Evolutionary conservation across 2,113 vertebrate species (phyloP).

Genomic region (Pongo abelii): DNA sequence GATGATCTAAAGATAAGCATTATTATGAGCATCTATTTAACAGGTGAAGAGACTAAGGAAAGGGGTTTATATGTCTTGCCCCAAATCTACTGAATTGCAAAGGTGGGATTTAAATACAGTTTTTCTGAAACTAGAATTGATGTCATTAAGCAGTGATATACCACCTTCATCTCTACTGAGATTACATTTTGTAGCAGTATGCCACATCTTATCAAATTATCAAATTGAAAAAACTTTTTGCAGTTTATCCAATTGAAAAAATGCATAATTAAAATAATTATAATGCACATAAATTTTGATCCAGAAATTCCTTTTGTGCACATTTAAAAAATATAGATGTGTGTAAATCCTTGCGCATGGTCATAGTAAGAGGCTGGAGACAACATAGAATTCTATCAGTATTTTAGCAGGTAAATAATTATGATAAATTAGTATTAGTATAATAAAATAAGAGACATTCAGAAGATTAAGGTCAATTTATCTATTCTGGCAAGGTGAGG

Average conservation of each 20-base stretch:
- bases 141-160: accelerated
- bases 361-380: background rate
- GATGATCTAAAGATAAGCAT: background rate
- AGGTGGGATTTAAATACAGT: background rate
- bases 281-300: background rate
- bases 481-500: background rate
- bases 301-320: background rate
- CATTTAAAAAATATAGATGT: background rate
- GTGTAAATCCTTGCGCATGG: background rate
- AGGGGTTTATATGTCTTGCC: background rate
- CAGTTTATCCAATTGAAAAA: background rate
- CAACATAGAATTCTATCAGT: background rate
- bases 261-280: background rate
- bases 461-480: background rate
- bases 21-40: background rate
- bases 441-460: background rate
- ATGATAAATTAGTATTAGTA: background rate
- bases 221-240: background rate
- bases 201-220: background rate
- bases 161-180: background rate
- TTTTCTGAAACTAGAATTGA: background rate
- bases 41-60: background rate
- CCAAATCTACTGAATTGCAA: background rate
- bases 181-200: background rate
- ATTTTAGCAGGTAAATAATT: background rate